A percentile compares a stretch with the other conserved stretches of the same genome.
Evolutionary conservation across 1,140 invertebrate genomes (phyloP).

Genomic region (Listronotus oregonensis): DNA sequence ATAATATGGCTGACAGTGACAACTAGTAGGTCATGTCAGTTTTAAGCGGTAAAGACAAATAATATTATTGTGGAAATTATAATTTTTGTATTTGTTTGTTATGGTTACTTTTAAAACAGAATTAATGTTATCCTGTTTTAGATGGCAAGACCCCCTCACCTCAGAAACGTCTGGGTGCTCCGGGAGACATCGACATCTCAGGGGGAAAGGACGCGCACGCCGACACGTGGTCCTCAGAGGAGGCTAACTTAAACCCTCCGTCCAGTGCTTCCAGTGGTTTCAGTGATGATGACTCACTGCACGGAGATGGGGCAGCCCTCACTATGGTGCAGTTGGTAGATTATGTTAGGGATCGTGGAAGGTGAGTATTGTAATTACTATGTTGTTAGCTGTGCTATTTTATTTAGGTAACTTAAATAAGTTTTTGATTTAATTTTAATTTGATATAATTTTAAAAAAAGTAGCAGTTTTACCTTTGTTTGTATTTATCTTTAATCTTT

Average conservation of each 20-base stretch:
- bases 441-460: too few species aligned
- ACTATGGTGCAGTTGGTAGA: constrained; percentile 79
- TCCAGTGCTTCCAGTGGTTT: constrained; percentile 83
- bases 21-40: too few species aligned
- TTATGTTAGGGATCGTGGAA: constrained; percentile 71
- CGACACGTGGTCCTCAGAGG: constrained; percentile 51
- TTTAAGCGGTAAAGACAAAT: too few species aligned
- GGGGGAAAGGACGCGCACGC: constrained; percentile 41
- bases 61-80: too few species aligned
- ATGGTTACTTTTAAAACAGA: too few species aligned
- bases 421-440: too few species aligned
- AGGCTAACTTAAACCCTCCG: constrained; percentile 63
- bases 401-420: too few species aligned
- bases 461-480: too few species aligned
- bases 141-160: constrained; percentile 54
- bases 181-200: constrained; percentile 46
- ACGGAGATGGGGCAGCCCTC: constrained; percentile 64
- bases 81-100: too few species aligned
- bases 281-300: constrained; percentile 85
- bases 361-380: not conserved
- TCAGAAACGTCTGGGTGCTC: constrained; percentile 47
- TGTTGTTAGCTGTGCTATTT: too few species aligned
- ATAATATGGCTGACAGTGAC: too few species aligned
- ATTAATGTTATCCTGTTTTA: constrained; percentile 22
- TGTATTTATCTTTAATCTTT: too few species aligned